Percentiles rank a stretch among this genome's conserved stretches.
These are phyloP conservation scores for Bhutanitis thaidina DNA, from an alignment of 2,888 invertebrate genomes.

Conservation along the genomic window DNA sequence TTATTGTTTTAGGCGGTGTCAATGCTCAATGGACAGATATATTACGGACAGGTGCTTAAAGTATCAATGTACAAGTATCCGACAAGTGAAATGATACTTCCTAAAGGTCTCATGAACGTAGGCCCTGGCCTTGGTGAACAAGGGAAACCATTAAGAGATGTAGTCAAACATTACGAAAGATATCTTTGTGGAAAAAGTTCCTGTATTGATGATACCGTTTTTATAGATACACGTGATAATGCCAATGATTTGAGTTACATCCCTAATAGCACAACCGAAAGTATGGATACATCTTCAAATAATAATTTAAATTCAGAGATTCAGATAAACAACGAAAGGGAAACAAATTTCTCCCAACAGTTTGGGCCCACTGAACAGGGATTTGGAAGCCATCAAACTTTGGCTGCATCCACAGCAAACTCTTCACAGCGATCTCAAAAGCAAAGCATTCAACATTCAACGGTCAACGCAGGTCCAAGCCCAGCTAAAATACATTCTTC, in stretches of 20 bases:
- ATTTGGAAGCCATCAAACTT: no score
- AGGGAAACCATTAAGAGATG: slow-evolving; percentile 47
- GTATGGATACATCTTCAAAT: neutral
- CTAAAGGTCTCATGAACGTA: slow-evolving; percentile 47
- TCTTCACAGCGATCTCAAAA: no score
- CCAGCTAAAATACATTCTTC: neutral
- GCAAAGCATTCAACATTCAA: neutral
- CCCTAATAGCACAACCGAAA: neutral
- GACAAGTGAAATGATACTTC: slow-evolving; percentile 36
- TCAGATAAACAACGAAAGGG: no score
- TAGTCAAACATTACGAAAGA: slow-evolving; percentile 46
- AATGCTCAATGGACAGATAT: slow-evolving; percentile 53
- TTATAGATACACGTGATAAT: slow-evolving; percentile 4
- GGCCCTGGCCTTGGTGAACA: slow-evolving; percentile 51
- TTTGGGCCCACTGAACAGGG: no score
- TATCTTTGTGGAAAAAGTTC: slow-evolving; percentile 33
- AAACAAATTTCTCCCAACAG: no score
- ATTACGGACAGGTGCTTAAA: slow-evolving; percentile 44
- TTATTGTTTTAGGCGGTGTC: slow-evolving; percentile 53
- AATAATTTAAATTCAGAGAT: neutral
- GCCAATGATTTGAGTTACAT: neutral
- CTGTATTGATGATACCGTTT: slow-evolving; percentile 22
- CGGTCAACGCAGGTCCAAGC: neutral
- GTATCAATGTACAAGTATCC: slow-evolving; percentile 39
- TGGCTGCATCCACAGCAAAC: no score